Evolutionary conservation across 2,797 vertebrate species (phyloP), one percentile per base, ranked within the genome.

Genomic region (Semotilus atromaculatus): DNA sequence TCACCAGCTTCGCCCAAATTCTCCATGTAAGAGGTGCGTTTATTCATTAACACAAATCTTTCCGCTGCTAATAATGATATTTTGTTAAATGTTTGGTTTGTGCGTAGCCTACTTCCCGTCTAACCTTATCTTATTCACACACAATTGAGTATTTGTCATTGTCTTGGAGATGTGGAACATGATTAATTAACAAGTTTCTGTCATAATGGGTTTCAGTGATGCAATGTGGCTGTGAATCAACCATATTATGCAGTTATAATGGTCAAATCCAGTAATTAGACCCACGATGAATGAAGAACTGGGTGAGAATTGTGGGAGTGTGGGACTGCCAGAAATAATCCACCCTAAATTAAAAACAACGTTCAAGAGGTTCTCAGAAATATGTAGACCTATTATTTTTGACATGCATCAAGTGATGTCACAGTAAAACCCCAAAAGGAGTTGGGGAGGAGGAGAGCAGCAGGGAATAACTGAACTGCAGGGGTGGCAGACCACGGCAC

Each of bases 21-120:
- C 85, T 68, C 29, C 81, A 89, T 48, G 88, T 91, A 86, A 91
- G 93, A 95, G 95, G 95, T 96, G 90, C 90, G 88, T 89, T 55
- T 84, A 19, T 82, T 34, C 7, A 64, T 66, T 3, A 48, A 14
- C 19, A n/a, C 40, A 19, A 14, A 7, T 36, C 34, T 40, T 16
- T 73, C 13, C 1, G 0, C 7, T 36, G 10, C 29, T 48, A 7
- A 84, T 19, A 55, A 1, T 4, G 3, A 70, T 45, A 9, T 19
- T 55, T 10, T n/a, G n/a, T 26, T 67, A 7, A 68, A 21, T 58
- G 4, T 13, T 31, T 18, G 36, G 1, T 8, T 38, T 29, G n/a
- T 45, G 16, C 19, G 7, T 31, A 31, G n/a, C n/a, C n/a, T 23
- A n/a, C 9, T n/a, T 31, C 1, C 5, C 3, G 3, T 76, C 0